A percentile compares a stretch with the other conserved stretches of the same genome.
phyloP scores from a whole-genome alignment of 2,797 vertebrate genomes.

The Ctenosaura bakeri region DNA sequence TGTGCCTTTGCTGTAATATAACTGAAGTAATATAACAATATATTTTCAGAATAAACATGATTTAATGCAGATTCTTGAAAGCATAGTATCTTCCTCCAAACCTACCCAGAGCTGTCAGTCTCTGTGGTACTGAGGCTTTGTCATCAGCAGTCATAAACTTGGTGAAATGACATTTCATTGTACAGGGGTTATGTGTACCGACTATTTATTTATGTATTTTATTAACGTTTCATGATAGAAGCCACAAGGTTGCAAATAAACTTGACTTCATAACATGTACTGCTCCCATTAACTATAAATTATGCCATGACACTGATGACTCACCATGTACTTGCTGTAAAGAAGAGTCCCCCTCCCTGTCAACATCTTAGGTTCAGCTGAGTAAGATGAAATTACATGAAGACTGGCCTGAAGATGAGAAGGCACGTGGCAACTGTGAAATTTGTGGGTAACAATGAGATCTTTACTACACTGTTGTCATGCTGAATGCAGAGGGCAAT shows the following conservation, averaged over 20 bases:
- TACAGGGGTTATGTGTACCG: slow-evolving; percentile 19
- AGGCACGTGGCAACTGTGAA: not conserved
- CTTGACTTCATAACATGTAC: slow-evolving; percentile 25
- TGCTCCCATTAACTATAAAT: slow-evolving; percentile 17
- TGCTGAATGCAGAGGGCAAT: not conserved
- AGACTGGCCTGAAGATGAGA: not conserved
- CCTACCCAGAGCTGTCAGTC: slow-evolving; percentile 24
- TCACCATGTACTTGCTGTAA: not conserved
- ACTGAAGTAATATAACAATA: slow-evolving; percentile 39
- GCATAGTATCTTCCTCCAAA: not conserved
- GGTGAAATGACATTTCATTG: slow-evolving; percentile 31
- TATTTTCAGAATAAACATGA: slow-evolving; percentile 48
- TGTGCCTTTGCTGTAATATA: slow-evolving; percentile 25
- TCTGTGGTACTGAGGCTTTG: slow-evolving; percentile 33
- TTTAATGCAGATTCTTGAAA: slow-evolving; percentile 30
- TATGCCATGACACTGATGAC: not conserved
- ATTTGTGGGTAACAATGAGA: not conserved
- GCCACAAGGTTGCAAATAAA: slow-evolving; percentile 31
- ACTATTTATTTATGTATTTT: slow-evolving; percentile 53
- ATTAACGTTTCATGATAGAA: slow-evolving; percentile 39
- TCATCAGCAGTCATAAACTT: slow-evolving; percentile 28
- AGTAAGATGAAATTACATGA: not conserved
- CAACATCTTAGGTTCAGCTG: not conserved
- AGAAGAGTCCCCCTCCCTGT: not conserved
- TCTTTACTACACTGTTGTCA: no score